These are phyloP conservation scores for Harpagus bidentatus DNA, from an alignment of 2,113 vertebrate genomes.

Conservation along the genomic window DNA sequence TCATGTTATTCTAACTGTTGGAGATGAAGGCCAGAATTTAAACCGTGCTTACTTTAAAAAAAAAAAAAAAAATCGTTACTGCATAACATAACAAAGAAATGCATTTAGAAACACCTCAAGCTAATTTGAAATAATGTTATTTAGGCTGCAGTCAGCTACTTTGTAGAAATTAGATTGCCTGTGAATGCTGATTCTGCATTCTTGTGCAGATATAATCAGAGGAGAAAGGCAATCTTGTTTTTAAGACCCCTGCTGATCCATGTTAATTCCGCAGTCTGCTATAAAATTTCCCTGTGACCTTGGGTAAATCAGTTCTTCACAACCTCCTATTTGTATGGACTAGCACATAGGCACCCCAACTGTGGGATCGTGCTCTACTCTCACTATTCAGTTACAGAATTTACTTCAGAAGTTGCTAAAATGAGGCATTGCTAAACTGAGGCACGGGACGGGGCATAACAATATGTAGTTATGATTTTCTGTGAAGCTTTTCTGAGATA, in stretches of 20 bases:
- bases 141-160: neutral
- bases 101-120: neutral
- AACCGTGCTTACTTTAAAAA: neutral
- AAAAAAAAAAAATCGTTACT: neutral
- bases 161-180: neutral
- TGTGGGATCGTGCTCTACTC: neutral
- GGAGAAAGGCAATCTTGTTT: constrained; percentile 18
- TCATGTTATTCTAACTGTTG: neutral
- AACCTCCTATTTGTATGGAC: neutral
- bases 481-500: neutral
- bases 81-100: neutral
- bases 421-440: neutral
- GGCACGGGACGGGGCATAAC: neutral
- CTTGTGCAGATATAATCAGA: constrained; percentile 14
- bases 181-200: neutral
- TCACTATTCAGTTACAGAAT: neutral
- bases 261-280: constrained; percentile 13
- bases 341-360: neutral
- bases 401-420: neutral
- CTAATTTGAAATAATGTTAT: neutral
- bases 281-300: neutral
- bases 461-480: neutral
- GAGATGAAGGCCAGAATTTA: neutral
- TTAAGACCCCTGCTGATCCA: constrained; percentile 9
- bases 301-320: neutral